Evolutionary conservation across 2,888 invertebrate species (phyloP).

Genomic region (Coronaproctus castanopsis): DNA sequence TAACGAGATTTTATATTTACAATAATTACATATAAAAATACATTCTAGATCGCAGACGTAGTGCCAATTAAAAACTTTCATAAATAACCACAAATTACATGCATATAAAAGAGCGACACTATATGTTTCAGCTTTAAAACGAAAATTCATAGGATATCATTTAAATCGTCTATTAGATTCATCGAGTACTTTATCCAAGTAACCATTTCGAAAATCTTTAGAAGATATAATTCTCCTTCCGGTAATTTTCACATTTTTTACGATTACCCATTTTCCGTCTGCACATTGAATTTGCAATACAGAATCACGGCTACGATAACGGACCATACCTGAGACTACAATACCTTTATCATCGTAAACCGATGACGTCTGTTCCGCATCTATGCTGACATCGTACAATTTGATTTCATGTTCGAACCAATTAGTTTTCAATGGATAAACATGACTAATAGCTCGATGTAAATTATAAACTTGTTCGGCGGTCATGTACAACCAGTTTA

Average conservation of each 20-base stretch:
- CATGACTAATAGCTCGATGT: constrained; percentile 43
- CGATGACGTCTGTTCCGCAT: constrained; percentile 9
- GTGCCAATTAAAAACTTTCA: too few relatives aligned
- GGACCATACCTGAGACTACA: constrained; percentile 34
- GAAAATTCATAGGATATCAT: too few relatives aligned
- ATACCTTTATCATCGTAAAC: constrained; percentile 3
- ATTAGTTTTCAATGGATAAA: constrained; percentile 39
- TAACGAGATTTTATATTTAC: too few relatives aligned
- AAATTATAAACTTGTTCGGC: constrained; percentile 46
- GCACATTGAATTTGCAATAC: constrained; percentile 36
- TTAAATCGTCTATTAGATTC: too few relatives aligned
- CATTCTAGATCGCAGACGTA: too few relatives aligned
- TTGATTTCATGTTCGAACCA: constrained; percentile 41
- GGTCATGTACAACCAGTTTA: constrained; percentile 44
- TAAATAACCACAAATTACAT: too few relatives aligned
- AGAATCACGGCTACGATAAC: constrained; percentile 24
- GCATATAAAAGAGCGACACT: too few relatives aligned
- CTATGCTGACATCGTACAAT: constrained; percentile 35
- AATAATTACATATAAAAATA: too few relatives aligned
- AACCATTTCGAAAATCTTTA: constrained; percentile 70
- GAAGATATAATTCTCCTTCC: constrained; percentile 54
- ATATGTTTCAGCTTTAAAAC: too few relatives aligned
- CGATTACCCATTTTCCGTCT: constrained; percentile 40
- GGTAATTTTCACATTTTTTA: constrained; percentile 40
- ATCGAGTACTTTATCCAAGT: constrained; percentile 40